Percentiles rank a stretch among this genome's conserved stretches.
Evolutionary conservation across 2,888 invertebrate genomes (phyloP).

Genomic region (Acheta domesticus): DNA sequence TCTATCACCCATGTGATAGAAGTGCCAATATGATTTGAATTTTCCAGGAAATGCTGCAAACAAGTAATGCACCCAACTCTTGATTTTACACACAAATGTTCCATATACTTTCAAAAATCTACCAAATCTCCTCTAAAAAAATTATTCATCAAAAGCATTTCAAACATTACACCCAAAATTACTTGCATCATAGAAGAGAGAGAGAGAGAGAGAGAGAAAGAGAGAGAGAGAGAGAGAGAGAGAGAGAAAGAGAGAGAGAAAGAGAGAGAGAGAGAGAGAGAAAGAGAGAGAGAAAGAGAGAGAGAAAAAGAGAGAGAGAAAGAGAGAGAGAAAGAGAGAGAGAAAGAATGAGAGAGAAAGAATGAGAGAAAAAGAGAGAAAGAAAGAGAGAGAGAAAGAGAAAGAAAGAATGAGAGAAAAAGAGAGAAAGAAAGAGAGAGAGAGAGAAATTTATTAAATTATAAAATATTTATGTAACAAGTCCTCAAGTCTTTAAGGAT

Average conservation of each 20-base stretch:
- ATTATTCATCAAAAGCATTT: no score
- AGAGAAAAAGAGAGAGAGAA: background rate
- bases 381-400: conserved; percentile 27
- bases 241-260: conserved; percentile 31
- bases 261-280: conserved; percentile 27
- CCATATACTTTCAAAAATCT: no score
- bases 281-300: conserved; percentile 28
- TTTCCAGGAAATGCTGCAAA: conserved; percentile 43
- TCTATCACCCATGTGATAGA: conserved; percentile 47
- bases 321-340: no score
- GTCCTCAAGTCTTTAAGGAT: no score
- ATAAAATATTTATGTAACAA: no score
- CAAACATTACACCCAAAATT: background rate
- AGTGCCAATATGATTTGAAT: conserved; percentile 51
- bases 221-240: conserved; percentile 29
- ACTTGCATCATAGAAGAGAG: conserved; percentile 20
- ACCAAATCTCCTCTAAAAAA: no score
- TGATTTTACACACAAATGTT: no score
- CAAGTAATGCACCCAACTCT: no score
- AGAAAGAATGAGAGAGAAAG: background rate
- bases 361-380: conserved; percentile 28
- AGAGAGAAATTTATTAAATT: no score
- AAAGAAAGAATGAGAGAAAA: conserved; percentile 21
- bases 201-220: conserved; percentile 24
- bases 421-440: no score